phyloP scores from a whole-genome alignment of 1,140 invertebrate genomes.

The Thalassaphorura encarpata region DNA sequence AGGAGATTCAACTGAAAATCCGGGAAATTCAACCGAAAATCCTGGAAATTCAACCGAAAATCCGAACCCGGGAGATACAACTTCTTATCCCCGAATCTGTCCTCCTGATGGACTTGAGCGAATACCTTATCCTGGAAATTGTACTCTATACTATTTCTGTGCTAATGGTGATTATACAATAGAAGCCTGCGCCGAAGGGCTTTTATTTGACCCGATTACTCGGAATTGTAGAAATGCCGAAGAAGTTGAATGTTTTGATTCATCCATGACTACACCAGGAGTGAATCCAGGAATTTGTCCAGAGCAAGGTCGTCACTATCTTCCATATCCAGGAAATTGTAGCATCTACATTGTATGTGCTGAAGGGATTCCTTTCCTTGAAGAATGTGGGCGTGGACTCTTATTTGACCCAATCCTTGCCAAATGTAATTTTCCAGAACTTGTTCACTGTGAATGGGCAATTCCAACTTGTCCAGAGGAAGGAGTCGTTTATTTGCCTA shows the following conservation, averaged over 20 bases:
- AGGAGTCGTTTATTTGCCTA: neutral
- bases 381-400: neutral
- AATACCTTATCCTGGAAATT: slow-evolving; percentile 6
- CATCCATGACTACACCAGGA: neutral
- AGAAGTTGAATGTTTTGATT: neutral
- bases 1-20: neutral
- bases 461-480: neutral
- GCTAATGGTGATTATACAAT: neutral
- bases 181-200: slow-evolving; percentile 1
- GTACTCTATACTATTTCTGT: slow-evolving; percentile 2
- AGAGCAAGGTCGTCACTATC: neutral
- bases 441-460: neutral
- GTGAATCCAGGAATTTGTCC: neutral
- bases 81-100: neutral
- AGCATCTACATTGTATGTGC: neutral
- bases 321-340: neutral
- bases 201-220: neutral
- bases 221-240: neutral
- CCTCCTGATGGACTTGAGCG: neutral
- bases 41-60: neutral
- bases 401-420: neutral
- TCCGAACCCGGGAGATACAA: too few species aligned
- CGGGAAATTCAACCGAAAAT: neutral
- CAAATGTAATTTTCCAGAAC: neutral
- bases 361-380: neutral